Base-by-base conservation (phyloP, 1,140 invertebrate species). In the Piezodorus guildinii region DNA sequence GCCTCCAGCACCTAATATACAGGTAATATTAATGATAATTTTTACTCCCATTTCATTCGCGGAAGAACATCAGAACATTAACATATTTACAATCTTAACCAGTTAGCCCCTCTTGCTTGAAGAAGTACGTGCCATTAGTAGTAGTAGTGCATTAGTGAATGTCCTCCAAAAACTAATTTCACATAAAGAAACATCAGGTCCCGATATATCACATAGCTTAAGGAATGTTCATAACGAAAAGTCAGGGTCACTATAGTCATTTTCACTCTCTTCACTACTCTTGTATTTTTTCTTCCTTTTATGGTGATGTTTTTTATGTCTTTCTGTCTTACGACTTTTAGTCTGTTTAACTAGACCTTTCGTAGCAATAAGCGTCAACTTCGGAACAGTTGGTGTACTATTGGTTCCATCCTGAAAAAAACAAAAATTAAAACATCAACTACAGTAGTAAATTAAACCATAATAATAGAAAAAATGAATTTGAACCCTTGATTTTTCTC, bases 191-290 rank as follows among this genome's bases (percentile, higher is more conserved):
- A 56, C 52, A 6, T 56, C 52, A 56, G 52, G 52, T 56, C 52
- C 52, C 58, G 8, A n/a, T 52, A 39, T 60, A 60, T 60, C 58
- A 60, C 58, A 60, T 19, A 19, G 30, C 25, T 60, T 58, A 61
- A 65, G 52, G 64, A 61, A 45, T 64, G 45, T 67, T 72, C 74
- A 79, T 66, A 75, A 78, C 68, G 79, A 76, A 74, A 81, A 86
- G 73, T 87, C 84, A 60, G 85, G 84, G 74, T 87, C 85, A 76
- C 84, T 85, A 69, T 76, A 83, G 67, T 84, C 81, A 62, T 80
- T 83, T 70, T 80, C 83, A 45, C 83, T 82, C 63, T 83, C 82
- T 68, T 79, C 79, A 34, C 78, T 83, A 54, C 81, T 81, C 62
- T 73, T 69, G 74, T 78, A 68, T 78, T 81, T 77, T 76, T 78